Conservation (phyloP, 53 echinoderm and acorn worm genomes). For the Paelopatides confundens region DNA sequence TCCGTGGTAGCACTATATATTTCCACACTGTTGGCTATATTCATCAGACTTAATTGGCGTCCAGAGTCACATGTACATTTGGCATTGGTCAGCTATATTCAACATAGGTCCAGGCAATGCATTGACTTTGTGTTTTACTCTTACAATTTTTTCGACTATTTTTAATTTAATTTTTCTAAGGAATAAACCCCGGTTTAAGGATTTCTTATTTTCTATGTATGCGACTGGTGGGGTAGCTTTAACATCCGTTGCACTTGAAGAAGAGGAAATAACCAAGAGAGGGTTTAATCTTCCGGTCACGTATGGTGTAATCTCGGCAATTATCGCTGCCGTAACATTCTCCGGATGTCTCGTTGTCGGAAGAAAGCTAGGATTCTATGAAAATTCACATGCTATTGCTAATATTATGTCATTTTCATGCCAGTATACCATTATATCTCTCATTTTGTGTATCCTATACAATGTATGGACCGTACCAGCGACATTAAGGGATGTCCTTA, state of each 20-base stretch:
- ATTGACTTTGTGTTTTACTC: background rate
- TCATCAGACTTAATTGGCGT: background rate
- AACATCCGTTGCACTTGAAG: too few species aligned
- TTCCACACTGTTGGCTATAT: background rate
- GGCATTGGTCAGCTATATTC: background rate
- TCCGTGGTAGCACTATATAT: background rate
- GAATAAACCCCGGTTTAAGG: too few species aligned
- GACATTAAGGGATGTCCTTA: background rate
- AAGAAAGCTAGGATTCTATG: too few species aligned
- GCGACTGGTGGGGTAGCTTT: too few species aligned
- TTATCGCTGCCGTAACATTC: too few species aligned
- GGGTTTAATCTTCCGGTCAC: too few species aligned
- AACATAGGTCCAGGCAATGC: slow-evolving; percentile 15
- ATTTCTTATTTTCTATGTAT: too few species aligned
- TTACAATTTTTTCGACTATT: background rate
- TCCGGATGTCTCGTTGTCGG: too few species aligned
- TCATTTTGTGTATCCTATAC: background rate
- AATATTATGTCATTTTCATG: background rate
- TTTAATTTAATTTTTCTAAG: background rate
- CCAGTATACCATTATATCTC: background rate
- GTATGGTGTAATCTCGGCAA: too few species aligned
- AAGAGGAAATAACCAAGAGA: too few species aligned
- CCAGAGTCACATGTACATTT: background rate
- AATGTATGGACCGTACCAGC: background rate
- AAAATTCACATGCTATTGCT: background rate